Percentiles rank a stretch among this genome's conserved stretches.
These are phyloP conservation scores for Calliscelio sp. DNA, from an alignment of 2,888 invertebrate species.

Conservation along the genomic window DNA sequence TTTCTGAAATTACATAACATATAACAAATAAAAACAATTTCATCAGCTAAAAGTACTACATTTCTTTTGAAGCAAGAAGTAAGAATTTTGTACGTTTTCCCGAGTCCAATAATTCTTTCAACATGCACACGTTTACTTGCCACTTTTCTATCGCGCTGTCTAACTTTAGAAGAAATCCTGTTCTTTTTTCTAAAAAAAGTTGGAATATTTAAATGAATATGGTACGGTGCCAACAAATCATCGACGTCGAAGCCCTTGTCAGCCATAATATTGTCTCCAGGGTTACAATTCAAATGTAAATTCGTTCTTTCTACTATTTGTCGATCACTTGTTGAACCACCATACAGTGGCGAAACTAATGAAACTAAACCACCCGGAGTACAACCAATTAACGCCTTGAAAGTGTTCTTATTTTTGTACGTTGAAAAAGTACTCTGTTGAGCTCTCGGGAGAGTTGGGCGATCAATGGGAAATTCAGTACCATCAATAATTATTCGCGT, in stretches of 20 bases:
- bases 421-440: conserved; percentile 75
- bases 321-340: conserved; percentile 74
- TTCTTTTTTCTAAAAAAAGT: conserved; percentile 43
- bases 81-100: conserved; percentile 58
- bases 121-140: conserved; percentile 64
- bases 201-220: conserved; percentile 71
- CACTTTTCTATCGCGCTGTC: conserved; percentile 43
- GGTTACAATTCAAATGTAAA: conserved; percentile 63
- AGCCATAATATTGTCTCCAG: conserved; percentile 74
- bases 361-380: conserved; percentile 72
- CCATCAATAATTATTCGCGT: conserved; percentile 65
- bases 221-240: conserved; percentile 72
- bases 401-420: conserved; percentile 75
- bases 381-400: conserved; percentile 72
- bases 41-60: conserved; percentile 34
- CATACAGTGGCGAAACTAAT: conserved; percentile 70
- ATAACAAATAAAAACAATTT: conserved; percentile 51
- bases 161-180: conserved; percentile 29
- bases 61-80: conserved; percentile 16
- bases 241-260: conserved; percentile 76
- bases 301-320: conserved; percentile 75
- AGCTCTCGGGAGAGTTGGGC: conserved; percentile 40
- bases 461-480: conserved; percentile 52
- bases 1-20: conserved; percentile 63
- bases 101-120: conserved; percentile 65